Conservation (phyloP, 2,797 vertebrate genomes). For the Malacoraja senta region DNA sequence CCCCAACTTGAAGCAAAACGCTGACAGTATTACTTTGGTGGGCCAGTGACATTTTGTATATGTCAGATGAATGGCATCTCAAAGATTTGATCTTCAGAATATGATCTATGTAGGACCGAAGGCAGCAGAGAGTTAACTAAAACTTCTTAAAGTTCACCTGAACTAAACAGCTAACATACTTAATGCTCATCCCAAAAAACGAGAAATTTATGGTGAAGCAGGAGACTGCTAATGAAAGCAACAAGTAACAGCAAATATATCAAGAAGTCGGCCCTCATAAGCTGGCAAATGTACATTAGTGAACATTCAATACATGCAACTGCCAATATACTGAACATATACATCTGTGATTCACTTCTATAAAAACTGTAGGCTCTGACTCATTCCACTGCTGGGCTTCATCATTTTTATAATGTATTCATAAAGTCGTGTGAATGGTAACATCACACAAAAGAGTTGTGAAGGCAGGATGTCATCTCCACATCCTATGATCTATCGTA, state of each 20-base stretch:
- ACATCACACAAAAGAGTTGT: conserved; percentile 17
- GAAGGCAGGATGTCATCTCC: background rate
- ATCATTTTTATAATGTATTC: background rate
- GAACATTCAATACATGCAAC: conserved; percentile 6
- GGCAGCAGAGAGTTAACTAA: background rate
- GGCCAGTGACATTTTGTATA: background rate
- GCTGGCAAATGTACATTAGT: background rate
- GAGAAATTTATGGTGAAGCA: background rate
- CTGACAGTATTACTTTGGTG: background rate
- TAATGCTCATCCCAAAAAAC: background rate
- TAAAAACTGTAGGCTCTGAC: background rate
- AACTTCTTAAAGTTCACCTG: background rate
- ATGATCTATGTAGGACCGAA: background rate
- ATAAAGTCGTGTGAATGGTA: background rate
- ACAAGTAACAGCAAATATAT: background rate
- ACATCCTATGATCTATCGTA: conserved; percentile 22
- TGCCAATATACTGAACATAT: background rate
- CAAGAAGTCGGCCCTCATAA: background rate
- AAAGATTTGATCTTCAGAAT: background rate
- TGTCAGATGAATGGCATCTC: background rate
- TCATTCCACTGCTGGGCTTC: background rate
- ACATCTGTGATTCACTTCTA: conserved; percentile 9
- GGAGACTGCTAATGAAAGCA: background rate
- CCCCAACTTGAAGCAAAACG: background rate
- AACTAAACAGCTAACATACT: background rate